Evolutionary conservation across 2,888 invertebrate species (phyloP).

Genomic region (Drosophila leonis): DNA sequence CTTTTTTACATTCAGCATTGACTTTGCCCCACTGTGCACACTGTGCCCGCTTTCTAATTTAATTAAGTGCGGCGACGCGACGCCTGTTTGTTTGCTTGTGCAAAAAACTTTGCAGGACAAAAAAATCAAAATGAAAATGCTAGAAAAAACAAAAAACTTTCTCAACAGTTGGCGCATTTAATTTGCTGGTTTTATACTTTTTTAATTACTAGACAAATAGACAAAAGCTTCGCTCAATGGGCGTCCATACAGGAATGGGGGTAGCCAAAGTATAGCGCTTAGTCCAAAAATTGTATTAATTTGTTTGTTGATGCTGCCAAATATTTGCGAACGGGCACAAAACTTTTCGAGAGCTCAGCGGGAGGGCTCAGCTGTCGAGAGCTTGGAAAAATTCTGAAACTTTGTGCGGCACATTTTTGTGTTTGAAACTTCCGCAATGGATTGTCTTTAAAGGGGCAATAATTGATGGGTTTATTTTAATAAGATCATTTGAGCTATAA

Average conservation of each 20-base stretch:
- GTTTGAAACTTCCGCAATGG: background rate
- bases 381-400: constrained; percentile 16
- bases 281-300: constrained; percentile 55
- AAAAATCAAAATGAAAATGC: constrained; percentile 22
- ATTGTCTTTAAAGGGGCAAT: background rate
- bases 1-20: constrained; percentile 46
- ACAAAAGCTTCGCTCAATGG: constrained; percentile 42
- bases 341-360: constrained; percentile 2
- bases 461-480: constrained; percentile 20
- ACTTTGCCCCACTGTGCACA: constrained; percentile 60
- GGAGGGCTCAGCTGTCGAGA: constrained; percentile 12
- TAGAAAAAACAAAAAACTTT: constrained; percentile 45
- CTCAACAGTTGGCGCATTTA: constrained; percentile 75
- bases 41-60: constrained; percentile 65
- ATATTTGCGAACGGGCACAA: constrained; percentile 42
- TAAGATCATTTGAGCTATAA: background rate
- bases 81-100: constrained; percentile 69
- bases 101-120: constrained; percentile 60
- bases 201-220: constrained; percentile 79
- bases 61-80: constrained; percentile 77
- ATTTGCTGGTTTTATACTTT: constrained; percentile 80
- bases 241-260: background rate
- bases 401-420: constrained; percentile 2
- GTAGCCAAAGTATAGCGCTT: constrained; percentile 28
- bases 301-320: constrained; percentile 56